Conservation (phyloP, 1,140 invertebrate genomes). For the Parapsyche elsis region DNA sequence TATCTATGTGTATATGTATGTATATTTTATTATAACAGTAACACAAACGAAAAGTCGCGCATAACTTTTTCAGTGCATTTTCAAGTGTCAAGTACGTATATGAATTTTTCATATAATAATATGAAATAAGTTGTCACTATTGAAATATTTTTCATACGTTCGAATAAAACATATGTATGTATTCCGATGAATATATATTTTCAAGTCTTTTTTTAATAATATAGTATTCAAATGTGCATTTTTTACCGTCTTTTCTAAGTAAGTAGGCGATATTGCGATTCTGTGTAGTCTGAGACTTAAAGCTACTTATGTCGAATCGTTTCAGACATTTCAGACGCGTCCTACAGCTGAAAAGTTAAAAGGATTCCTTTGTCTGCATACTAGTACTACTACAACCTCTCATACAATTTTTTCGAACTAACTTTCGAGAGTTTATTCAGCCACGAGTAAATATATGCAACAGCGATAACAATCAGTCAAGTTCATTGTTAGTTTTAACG, state of each 20-base stretch:
- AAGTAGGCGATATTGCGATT: constrained; percentile 7
- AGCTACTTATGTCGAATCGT: constrained; percentile 7
- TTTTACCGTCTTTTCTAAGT: neutral
- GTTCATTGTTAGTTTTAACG: no score
- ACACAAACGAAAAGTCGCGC: no score
- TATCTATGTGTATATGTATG: no score
- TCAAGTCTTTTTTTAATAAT: neutral
- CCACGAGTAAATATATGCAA: no score
- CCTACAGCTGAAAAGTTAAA: constrained; percentile 1
- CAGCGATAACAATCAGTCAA: no score
- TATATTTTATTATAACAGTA: no score
- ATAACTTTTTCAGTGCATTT: no score
- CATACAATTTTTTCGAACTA: no score
- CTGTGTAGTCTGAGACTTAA: constrained; percentile 28
- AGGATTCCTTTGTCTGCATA: neutral
- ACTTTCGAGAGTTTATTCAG: no score
- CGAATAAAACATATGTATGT: neutral
- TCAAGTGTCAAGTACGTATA: no score
- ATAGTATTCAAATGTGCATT: neutral
- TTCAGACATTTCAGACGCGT: neutral
- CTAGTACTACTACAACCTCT: no score
- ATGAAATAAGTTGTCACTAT: neutral
- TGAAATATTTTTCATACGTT: neutral
- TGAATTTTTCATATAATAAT: no score
- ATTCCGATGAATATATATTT: neutral